Base-by-base conservation (phyloP, 2,888 invertebrate genomes). In the Tuberolachnus salignus region DNA sequence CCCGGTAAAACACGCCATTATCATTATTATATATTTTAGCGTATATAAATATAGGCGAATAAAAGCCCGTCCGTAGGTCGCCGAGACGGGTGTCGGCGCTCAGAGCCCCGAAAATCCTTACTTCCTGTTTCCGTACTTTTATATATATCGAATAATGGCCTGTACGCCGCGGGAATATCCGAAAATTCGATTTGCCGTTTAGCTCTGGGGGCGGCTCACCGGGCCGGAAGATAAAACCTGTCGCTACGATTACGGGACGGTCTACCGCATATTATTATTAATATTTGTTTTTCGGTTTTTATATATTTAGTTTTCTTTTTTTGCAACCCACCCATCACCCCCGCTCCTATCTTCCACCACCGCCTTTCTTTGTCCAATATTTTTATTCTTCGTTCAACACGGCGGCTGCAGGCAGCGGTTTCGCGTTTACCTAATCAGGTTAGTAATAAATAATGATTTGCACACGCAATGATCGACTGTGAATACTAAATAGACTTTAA, bases 161-260 rank as follows among this genome's bases (percentile, higher is more conserved):
- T 13, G 19, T 26, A 59, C n/a, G 26, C 59, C 26, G n/a, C 14
- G 72, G 46, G 59, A 59, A 72, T 34, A 49, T 61, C 53, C 66
- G 53, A 55, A 57, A 66, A 75, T 75, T 75, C 64, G 66, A 57
- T 57, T 67, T 64, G 42, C 42, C 73, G 44, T 64, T 64, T 46
- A 26, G 46, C 66, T 46, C 23, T 26, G 26, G 64, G 44, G 63
- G n/a, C 46, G 26, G 64, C 53, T 51, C 46, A 46, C 8, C 14
- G 74, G 55, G 1, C 13, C 23, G 44, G 74, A 53, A 55, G 44
- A 55, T 51, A 74, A 63, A 16, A 23, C 14, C 59, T n/a, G 46
- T 16, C 23, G 21, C 21, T 21, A 19, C 42, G 44, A 57, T 59
- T n/a, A 49, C 14, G 34, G 3, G 34, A 34, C 34, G 59, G 71